A percentile compares a stretch with the other conserved stretches of the same genome.
These are phyloP conservation scores for Netelia melanura DNA, from an alignment of 2,888 invertebrate genomes.

Conservation along the genomic window DNA sequence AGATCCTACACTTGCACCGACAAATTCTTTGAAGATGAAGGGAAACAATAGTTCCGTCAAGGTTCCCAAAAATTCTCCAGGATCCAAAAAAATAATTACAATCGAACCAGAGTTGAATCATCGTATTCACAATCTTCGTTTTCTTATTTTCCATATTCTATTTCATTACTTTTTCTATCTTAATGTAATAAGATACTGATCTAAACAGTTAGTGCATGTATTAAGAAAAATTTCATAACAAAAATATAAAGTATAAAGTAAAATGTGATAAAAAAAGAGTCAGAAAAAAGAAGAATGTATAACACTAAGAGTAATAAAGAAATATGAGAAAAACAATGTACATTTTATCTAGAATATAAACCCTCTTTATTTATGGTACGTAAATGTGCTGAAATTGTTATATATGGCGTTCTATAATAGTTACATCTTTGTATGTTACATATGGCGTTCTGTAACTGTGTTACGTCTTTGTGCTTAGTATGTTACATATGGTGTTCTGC, in stretches of 20 bases:
- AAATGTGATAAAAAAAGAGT: not conserved
- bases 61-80: not conserved
- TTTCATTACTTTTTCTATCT: not conserved
- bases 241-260: not conserved
- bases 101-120: not conserved
- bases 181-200: not conserved
- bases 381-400: too few species aligned
- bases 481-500: not conserved
- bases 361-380: too few species aligned
- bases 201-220: not conserved
- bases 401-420: too few species aligned
- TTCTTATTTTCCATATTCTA: not conserved
- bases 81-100: not conserved
- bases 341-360: not conserved
- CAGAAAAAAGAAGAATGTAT: not conserved
- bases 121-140: not conserved
- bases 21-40: not conserved
- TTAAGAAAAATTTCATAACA: not conserved
- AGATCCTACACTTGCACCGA: constrained; percentile 9
- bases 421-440: too few species aligned
- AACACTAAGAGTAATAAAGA: not conserved
- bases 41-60: not conserved
- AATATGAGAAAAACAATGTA: not conserved
- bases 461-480: not conserved
- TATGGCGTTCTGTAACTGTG: not conserved